A percentile compares a stretch with the other conserved stretches of the same genome.
Conservation (phyloP, 1,140 invertebrate genomes). For the Apis laboriosa region DNA sequence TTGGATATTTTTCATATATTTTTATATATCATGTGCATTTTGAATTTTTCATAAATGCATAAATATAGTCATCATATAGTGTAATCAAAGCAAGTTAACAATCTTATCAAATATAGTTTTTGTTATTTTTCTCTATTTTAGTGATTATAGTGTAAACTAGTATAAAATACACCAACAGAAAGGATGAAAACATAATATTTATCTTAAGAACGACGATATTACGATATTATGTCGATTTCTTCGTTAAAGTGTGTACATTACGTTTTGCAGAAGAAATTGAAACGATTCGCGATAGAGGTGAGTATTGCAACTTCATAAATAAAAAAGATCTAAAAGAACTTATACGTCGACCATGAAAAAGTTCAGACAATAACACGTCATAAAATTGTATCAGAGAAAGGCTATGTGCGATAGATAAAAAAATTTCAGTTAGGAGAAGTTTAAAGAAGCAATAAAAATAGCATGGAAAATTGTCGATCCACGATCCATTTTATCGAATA, state of each 20-base stretch:
- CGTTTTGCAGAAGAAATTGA: conserved; percentile 23
- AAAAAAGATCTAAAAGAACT: not conserved
- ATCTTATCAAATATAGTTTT: not conserved
- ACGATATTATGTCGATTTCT: conserved; percentile 30
- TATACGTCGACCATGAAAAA: conserved; percentile 19
- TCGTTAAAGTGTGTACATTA: conserved; percentile 16
- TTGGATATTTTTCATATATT: no score
- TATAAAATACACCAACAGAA: not conserved
- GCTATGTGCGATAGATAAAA: conserved; percentile 16
- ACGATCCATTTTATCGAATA: not conserved
- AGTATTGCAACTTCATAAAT: conserved; percentile 9
- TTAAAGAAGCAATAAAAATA: not conserved
- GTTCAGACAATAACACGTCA: conserved; percentile 14
- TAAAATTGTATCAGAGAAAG: conserved; percentile 25
- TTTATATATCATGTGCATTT: no score
- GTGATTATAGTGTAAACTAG: not conserved
- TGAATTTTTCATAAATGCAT: no score
- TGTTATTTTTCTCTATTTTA: not conserved
- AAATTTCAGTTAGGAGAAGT: conserved; percentile 8
- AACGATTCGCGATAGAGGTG: conserved; percentile 32
- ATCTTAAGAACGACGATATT: conserved; percentile 1
- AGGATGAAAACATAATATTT: not conserved
- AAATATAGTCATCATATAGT: no score
- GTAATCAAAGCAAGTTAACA: no score
- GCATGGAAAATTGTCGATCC: not conserved